Evolutionary conservation across 2,113 vertebrate species (phyloP).

Genomic region (Cephalopholis sonnerati): DNA sequence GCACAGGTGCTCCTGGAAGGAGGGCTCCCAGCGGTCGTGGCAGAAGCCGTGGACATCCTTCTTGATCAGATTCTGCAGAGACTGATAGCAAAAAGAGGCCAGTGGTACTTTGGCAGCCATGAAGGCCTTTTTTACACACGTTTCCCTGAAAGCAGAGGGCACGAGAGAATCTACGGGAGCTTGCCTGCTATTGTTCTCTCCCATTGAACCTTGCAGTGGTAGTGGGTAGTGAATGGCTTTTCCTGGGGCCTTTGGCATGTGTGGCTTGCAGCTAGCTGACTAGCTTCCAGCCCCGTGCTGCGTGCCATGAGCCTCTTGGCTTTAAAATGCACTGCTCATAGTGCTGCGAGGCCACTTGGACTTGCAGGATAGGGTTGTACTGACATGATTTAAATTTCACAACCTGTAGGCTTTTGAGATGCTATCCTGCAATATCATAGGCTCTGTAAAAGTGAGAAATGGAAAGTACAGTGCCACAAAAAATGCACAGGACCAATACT

Average conservation of each 20-base stretch:
- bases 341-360: constrained; percentile 21
- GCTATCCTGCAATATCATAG: background rate
- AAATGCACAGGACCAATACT: background rate
- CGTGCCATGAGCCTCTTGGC: constrained; percentile 48
- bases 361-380: constrained; percentile 10
- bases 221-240: constrained; percentile 48
- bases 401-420: constrained; percentile 4
- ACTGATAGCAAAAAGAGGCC: constrained; percentile 41
- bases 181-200: constrained; percentile 55
- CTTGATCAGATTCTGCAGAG: constrained; percentile 67
- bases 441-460: background rate
- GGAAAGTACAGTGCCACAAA: background rate
- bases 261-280: constrained; percentile 46
- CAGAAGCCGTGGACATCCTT: constrained; percentile 45
- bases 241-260: constrained; percentile 46
- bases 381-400: constrained; percentile 32
- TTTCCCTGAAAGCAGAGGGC: constrained; percentile 49
- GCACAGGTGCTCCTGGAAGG: constrained; percentile 37
- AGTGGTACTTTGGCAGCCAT: constrained; percentile 44
- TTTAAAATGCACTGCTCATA: constrained; percentile 23
- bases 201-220: constrained; percentile 32
- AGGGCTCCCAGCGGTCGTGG: constrained; percentile 22
- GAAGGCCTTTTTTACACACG: constrained; percentile 40
- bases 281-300: constrained; percentile 53
- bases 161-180: constrained; percentile 18